These are phyloP conservation scores for Myotis lucifugus DNA, from an alignment of 2,113 vertebrate species.

Conservation along the genomic window DNA sequence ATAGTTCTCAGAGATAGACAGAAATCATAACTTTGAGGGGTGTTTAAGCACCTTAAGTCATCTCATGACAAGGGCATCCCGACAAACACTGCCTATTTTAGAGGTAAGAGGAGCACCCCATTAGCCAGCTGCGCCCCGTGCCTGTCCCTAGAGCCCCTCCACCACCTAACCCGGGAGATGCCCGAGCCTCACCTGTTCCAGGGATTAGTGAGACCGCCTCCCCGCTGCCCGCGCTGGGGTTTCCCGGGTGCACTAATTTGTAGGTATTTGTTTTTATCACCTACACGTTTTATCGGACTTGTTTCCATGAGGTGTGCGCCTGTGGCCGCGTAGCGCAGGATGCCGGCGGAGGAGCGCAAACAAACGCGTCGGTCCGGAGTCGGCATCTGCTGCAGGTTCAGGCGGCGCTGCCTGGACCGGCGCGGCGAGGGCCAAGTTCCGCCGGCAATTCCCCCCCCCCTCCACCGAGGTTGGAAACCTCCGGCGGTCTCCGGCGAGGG, in stretches of 20 bases:
- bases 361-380: slow-evolving; percentile 30
- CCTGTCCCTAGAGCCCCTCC: slow-evolving; percentile 39
- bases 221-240: background rate
- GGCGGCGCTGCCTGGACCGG: slow-evolving; percentile 13
- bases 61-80: slow-evolving; percentile 38
- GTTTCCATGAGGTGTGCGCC: background rate
- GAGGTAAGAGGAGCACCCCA: background rate
- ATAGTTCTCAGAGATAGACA: background rate
- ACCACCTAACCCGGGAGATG: slow-evolving; percentile 34
- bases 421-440: slow-evolving; percentile 42
- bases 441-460: slow-evolving; percentile 24
- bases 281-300: background rate
- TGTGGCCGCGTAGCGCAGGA: background rate
- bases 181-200: slow-evolving; percentile 12
- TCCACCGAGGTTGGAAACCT: too few relatives aligned
- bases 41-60: background rate
- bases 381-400: background rate
- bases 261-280: background rate
- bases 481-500: too few relatives aligned
- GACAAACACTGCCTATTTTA: slow-evolving; percentile 11
- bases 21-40: background rate
- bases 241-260: slow-evolving; percentile 23
- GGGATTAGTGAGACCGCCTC: slow-evolving; percentile 42
- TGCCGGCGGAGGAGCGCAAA: slow-evolving; percentile 50
- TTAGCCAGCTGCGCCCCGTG: background rate